These are phyloP conservation scores for Caretta caretta DNA, from an alignment of 2,113 vertebrate species.

Conservation along the genomic window DNA sequence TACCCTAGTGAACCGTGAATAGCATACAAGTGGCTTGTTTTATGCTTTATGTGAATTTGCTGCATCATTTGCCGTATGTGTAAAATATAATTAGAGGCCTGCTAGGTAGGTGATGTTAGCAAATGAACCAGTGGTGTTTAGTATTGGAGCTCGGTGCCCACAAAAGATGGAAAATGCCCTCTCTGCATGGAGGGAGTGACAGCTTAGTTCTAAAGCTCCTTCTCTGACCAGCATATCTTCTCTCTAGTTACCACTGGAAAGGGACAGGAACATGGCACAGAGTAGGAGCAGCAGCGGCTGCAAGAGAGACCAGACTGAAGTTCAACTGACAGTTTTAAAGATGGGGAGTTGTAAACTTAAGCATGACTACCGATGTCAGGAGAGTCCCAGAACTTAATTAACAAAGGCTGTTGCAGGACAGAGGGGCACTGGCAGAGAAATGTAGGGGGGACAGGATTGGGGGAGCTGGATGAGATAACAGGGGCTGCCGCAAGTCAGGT, in stretches of 20 bases:
- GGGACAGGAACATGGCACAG: neutral
- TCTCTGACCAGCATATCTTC: neutral
- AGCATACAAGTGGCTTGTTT: neutral
- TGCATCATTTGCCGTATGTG: neutral
- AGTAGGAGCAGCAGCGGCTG: neutral
- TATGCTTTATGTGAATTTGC: neutral
- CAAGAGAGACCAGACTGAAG: neutral
- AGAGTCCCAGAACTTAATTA: neutral
- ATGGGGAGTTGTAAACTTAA: neutral
- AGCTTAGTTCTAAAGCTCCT: fast-evolving
- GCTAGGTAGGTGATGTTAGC: neutral
- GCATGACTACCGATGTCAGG: neutral
- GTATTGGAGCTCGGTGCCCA: neutral
- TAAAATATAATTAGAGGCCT: neutral
- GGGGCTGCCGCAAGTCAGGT: neutral
- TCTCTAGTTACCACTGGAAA: neutral
- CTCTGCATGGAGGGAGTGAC: neutral
- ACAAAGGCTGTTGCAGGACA: neutral
- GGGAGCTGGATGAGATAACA: fast-evolving
- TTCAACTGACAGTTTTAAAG: neutral
- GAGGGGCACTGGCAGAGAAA: neutral
- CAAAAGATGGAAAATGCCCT: neutral
- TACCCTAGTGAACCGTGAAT: neutral
- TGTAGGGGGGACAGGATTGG: neutral
- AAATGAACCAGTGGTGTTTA: neutral